A percentile compares a stretch with the other conserved stretches of the same genome.
These are phyloP conservation scores for Butorides virescens DNA, from an alignment of 2,113 vertebrate species.

Conservation along the genomic window DNA sequence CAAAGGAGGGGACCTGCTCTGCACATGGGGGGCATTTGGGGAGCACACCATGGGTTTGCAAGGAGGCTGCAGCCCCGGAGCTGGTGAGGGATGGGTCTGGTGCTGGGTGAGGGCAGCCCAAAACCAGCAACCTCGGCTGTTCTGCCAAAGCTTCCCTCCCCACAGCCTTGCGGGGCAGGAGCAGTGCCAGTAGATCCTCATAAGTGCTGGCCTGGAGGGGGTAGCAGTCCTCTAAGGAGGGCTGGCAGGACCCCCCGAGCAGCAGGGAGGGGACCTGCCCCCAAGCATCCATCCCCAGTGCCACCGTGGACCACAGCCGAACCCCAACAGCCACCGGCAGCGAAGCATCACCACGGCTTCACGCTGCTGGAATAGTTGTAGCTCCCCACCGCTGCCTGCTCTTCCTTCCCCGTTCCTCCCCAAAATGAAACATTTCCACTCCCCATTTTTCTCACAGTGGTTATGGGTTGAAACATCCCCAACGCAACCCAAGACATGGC, in stretches of 20 bases:
- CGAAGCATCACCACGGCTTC: not conserved
- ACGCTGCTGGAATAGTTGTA: rapidly evolving
- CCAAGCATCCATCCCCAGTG: not conserved
- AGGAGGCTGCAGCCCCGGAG: not conserved
- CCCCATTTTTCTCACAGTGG: not conserved
- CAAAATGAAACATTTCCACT: not conserved
- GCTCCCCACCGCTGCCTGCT: rapidly evolving
- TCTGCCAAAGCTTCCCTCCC: not conserved
- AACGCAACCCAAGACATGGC: rapidly evolving
- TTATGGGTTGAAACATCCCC: not conserved
- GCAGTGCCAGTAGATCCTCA: not conserved
- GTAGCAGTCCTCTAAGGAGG: too few species aligned
- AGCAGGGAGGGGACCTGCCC: not conserved
- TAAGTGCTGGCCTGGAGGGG: not conserved
- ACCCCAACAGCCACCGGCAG: not conserved
- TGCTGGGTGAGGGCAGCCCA: not conserved
- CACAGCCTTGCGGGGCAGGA: rapidly evolving
- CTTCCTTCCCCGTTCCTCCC: not conserved
- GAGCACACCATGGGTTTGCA: not conserved
- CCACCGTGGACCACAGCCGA: not conserved
- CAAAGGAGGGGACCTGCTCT: not conserved
- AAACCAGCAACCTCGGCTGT: not conserved
- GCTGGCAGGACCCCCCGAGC: rapidly evolving
- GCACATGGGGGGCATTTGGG: not conserved
- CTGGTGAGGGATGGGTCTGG: not conserved